Evolutionary conservation across 2,113 vertebrate species (phyloP).

Genomic region (Picathartes gymnocephalus): DNA sequence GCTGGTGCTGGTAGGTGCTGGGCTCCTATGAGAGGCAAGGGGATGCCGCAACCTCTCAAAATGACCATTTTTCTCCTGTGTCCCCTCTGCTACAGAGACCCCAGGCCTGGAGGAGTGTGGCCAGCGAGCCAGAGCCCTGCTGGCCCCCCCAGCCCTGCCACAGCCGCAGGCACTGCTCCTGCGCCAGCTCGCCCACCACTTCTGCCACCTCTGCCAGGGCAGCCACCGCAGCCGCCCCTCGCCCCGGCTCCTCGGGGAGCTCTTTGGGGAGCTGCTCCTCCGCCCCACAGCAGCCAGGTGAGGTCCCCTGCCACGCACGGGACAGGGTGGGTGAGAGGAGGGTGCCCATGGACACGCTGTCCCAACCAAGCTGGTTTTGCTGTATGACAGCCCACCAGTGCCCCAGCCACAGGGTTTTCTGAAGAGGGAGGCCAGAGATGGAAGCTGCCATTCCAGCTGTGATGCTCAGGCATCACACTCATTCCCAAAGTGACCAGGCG

Average conservation of each 20-base stretch:
- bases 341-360: fast-evolving
- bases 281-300: conserved; percentile 67
- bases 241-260: conserved; percentile 67
- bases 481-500: fast-evolving
- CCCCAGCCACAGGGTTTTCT: neutral
- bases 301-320: fast-evolving
- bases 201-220: conserved; percentile 67
- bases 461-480: neutral
- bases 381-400: neutral
- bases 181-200: conserved; percentile 69
- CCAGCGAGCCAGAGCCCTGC: conserved; percentile 73
- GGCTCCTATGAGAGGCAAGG: neutral
- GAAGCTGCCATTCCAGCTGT: neutral
- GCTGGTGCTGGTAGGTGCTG: neutral
- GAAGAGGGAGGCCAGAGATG: neutral
- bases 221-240: conserved; percentile 39
- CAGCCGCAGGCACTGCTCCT: conserved; percentile 76
- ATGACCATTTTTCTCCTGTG: neutral
- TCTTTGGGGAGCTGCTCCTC: conserved; percentile 74
- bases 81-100: conserved; percentile 59
- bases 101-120: conserved; percentile 75
- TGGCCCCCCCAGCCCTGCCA: conserved; percentile 75
- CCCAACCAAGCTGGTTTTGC: neutral
- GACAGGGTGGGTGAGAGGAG: fast-evolving
- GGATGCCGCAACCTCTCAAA: fast-evolving